Evolutionary conservation across 2,888 invertebrate genomes (phyloP).

Genomic region (Drosophila neotestacea): DNA sequence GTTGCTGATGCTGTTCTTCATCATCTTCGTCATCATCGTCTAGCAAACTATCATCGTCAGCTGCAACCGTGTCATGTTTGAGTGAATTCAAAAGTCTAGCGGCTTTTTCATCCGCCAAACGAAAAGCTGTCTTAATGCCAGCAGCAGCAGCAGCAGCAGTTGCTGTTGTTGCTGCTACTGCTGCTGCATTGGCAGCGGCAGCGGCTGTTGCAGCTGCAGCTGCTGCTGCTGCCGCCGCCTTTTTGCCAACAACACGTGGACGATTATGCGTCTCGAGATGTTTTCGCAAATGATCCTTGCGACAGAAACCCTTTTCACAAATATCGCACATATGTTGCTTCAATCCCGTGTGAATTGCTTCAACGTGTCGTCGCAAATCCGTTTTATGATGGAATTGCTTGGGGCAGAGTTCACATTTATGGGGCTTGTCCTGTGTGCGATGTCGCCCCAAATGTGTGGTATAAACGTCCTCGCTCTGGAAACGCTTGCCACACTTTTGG

Average conservation of each 20-base stretch:
- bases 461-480: slow-evolving; percentile 90
- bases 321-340: slow-evolving; percentile 93
- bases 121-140: slow-evolving; percentile 6
- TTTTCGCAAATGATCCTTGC: slow-evolving; percentile 96
- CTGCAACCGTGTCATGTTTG: slow-evolving; percentile 64
- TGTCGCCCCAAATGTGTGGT: slow-evolving; percentile 92
- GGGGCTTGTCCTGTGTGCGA: slow-evolving; percentile 91
- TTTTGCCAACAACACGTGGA: slow-evolving; percentile 77
- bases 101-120: slow-evolving; percentile 5
- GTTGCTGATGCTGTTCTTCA: slow-evolving; percentile 35
- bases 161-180: neutral
- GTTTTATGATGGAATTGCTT: slow-evolving; percentile 97
- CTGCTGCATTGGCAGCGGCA: slow-evolving; percentile 12
- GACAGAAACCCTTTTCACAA: slow-evolving; percentile 94
- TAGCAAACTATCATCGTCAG: slow-evolving; percentile 67
- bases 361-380: slow-evolving; percentile 94
- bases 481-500: slow-evolving; percentile 93
- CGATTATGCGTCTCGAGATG: slow-evolving; percentile 91
- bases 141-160: slow-evolving; percentile 11
- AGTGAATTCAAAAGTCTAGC: slow-evolving; percentile 15
- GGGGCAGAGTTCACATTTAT: slow-evolving; percentile 93
- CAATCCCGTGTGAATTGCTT: slow-evolving; percentile 92
- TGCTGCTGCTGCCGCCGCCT: slow-evolving; percentile 51
- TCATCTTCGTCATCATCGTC: slow-evolving; percentile 60
- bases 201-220: slow-evolving; percentile 33